Evolutionary conservation across 2,888 invertebrate genomes (phyloP).

Genomic region (Bombyx huttoni): DNA sequence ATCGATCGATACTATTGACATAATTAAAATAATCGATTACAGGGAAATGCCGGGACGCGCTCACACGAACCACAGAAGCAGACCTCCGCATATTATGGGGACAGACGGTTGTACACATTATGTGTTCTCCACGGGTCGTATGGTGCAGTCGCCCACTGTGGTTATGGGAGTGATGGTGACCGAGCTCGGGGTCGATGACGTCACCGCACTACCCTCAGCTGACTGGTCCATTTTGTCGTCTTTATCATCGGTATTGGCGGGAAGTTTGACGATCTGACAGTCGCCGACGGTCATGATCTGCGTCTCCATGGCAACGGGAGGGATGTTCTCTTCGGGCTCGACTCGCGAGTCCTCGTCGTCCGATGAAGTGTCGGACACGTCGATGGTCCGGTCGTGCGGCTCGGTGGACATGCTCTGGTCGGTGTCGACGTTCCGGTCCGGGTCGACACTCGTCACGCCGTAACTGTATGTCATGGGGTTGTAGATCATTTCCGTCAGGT

Average conservation of each 20-base stretch:
- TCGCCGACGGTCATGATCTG: constrained; percentile 67
- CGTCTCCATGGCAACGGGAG: constrained; percentile 45
- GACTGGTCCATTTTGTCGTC: constrained; percentile 34
- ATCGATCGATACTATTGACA: too few relatives aligned
- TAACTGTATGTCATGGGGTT: constrained; percentile 54
- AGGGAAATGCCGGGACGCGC: constrained; percentile 5
- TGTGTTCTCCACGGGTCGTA: constrained; percentile 58
- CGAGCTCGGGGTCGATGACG: constrained; percentile 40
- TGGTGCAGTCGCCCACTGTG: constrained; percentile 64
- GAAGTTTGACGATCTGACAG: constrained; percentile 64
- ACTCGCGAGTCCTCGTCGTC: constrained; percentile 50
- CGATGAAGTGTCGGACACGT: constrained; percentile 53
- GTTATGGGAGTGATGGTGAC: constrained; percentile 63
- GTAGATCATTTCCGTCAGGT: constrained; percentile 67
- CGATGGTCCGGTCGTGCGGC: constrained; percentile 51
- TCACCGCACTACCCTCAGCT: constrained; percentile 23
- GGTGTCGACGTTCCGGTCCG: constrained; percentile 40
- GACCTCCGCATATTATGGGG: background rate
- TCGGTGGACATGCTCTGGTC: constrained; percentile 32
- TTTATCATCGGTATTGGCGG: constrained; percentile 38
- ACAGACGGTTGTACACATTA: constrained; percentile 22
- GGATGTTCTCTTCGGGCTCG: constrained; percentile 46
- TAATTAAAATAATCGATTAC: too few relatives aligned
- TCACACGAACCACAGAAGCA: background rate
- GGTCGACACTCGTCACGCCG: constrained; percentile 44